These are phyloP conservation scores for Eolophus roseicapilla DNA, from an alignment of 2,113 vertebrate species.

Conservation along the genomic window DNA sequence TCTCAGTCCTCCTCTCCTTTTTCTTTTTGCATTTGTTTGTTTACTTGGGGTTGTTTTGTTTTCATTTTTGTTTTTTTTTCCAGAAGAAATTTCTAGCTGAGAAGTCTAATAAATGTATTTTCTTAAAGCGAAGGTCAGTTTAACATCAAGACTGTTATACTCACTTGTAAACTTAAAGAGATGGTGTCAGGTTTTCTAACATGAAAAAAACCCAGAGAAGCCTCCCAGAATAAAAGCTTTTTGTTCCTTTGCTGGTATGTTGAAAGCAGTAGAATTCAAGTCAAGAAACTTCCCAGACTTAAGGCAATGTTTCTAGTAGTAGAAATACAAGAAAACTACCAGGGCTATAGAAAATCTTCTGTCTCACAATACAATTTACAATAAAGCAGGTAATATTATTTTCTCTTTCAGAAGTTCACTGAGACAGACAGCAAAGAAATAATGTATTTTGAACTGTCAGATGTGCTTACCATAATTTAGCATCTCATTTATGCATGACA, in stretches of 20 bases:
- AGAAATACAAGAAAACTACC: background rate
- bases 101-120: slow-evolving; percentile 45
- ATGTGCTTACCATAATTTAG: background rate
- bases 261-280: slow-evolving; percentile 46
- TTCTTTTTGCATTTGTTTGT: background rate
- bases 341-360: background rate
- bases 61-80: background rate
- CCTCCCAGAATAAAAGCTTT: slow-evolving; percentile 7
- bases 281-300: background rate
- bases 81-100: background rate
- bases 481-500: background rate
- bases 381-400: slow-evolving; percentile 28
- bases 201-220: background rate
- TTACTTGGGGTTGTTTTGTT: background rate
- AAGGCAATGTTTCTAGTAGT: background rate
- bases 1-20: background rate
- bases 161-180: background rate
- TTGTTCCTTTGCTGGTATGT: slow-evolving; percentile 9
- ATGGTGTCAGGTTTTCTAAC: slow-evolving; percentile 19
- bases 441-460: slow-evolving; percentile 13
- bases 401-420: slow-evolving; percentile 11
- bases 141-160: slow-evolving; percentile 12
- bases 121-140: slow-evolving; percentile 28
- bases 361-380: slow-evolving; percentile 23
- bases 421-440: background rate